Percentiles rank a stretch among this genome's conserved stretches.
Conservation (phyloP, 37 sponge, comb jelly and placozoan species). For the Cladorhizidae sp. region DNA sequence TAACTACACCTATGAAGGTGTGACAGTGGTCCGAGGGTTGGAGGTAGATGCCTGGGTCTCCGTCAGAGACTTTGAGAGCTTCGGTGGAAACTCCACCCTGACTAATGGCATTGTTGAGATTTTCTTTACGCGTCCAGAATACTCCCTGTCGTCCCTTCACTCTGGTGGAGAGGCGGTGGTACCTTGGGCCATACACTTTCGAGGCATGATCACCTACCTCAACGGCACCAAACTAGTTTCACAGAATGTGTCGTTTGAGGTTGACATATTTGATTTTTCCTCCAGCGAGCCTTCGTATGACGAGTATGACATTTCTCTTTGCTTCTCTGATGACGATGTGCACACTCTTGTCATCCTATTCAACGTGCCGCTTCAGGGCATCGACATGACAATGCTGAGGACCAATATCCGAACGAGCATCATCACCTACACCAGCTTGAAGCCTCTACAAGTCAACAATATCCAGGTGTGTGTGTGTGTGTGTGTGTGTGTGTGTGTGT, state of each 20-base stretch:
- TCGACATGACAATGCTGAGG: slow-evolving; percentile 12
- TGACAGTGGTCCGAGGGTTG: slow-evolving; percentile 51
- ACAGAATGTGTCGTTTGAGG: background rate
- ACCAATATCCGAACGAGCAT: slow-evolving; percentile 29
- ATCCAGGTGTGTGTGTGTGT: slow-evolving; percentile 44
- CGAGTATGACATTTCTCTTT: slow-evolving; percentile 44
- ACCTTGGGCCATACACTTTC: background rate
- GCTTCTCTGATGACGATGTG: slow-evolving; percentile 7
- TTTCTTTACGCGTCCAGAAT: slow-evolving; percentile 54
- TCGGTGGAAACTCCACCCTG: slow-evolving; percentile 1
- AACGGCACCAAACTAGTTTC: slow-evolving; percentile 2
- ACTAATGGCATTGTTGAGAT: slow-evolving; percentile 29
- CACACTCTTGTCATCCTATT: slow-evolving; percentile 9
- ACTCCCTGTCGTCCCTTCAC: background rate
- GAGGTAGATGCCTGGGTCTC: slow-evolving; percentile 62
- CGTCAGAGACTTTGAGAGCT: slow-evolving; percentile 3
- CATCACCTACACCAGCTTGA: slow-evolving; percentile 13
- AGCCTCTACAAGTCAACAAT: slow-evolving; percentile 49
- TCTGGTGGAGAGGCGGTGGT: slow-evolving; percentile 1
- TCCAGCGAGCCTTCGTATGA: slow-evolving; percentile 41
- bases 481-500: background rate
- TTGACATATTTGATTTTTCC: slow-evolving; percentile 21
- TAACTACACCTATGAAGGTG: slow-evolving; percentile 69
- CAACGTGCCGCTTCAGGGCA: background rate
- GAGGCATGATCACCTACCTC: slow-evolving; percentile 19